Conservation (phyloP, 2,113 vertebrate genomes). For the Vulpes lagopus region DNA sequence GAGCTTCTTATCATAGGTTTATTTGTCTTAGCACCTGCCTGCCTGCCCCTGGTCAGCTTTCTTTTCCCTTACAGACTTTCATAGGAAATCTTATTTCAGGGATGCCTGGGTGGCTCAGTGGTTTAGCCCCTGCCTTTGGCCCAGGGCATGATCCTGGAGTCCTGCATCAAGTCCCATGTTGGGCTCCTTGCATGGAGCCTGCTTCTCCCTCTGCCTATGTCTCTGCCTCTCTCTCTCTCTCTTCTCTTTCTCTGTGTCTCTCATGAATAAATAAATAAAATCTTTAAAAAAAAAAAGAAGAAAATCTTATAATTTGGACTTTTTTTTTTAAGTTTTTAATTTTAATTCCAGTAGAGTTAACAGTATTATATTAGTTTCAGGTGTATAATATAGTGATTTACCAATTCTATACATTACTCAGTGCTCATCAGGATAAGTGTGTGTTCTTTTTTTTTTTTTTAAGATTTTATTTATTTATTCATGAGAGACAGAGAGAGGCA, state of each 20-base stretch:
- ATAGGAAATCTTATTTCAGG: neutral
- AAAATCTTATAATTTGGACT: neutral
- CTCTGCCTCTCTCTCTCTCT: no score
- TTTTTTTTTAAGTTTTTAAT: neutral
- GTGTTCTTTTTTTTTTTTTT: neutral
- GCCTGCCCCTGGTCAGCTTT: neutral
- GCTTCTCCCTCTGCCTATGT: no score
- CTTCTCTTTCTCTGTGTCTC: no score
- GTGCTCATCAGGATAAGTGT: neutral
- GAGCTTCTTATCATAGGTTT: neutral
- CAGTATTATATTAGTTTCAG: neutral
- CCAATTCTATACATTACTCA: neutral
- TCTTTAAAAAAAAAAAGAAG: no score
- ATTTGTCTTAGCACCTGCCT: neutral
- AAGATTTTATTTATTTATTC: no score
- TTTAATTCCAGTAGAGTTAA: neutral
- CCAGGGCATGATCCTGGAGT: no score
- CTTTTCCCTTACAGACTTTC: neutral
- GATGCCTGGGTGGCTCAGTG: no score
- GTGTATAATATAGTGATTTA: neutral
- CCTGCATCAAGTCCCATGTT: no score
- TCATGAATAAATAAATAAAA: no score
- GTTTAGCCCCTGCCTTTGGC: no score
- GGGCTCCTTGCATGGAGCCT: no score
- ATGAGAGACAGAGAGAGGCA: no score